A percentile compares a stretch with the other conserved stretches of the same genome.
Conservation (phyloP, 1,140 invertebrate genomes). For the Procambarus clarkii region DNA sequence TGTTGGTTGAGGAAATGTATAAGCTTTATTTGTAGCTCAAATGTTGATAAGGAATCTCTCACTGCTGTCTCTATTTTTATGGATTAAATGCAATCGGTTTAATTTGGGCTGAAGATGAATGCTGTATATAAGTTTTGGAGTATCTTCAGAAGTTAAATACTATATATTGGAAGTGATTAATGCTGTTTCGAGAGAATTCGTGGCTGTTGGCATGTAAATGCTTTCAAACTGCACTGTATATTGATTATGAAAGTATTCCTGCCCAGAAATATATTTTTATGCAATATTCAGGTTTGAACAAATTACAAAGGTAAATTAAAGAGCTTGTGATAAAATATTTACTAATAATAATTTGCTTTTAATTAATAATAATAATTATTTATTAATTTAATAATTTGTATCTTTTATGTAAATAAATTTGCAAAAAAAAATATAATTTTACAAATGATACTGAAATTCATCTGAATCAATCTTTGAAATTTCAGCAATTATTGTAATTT, state of each 20-base stretch:
- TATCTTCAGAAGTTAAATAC: too few species aligned
- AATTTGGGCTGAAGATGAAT: too few species aligned
- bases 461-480: not conserved
- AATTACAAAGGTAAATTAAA: not conserved
- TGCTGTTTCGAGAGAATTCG: not conserved
- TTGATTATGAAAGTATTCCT: not conserved
- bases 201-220: not conserved
- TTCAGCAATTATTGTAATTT: not conserved
- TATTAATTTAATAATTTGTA: not conserved
- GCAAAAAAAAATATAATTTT: not conserved
- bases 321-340: not conserved
- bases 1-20: not conserved
- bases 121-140: too few species aligned
- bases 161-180: not conserved
- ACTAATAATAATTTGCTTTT: not conserved
- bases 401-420: not conserved
- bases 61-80: not conserved
- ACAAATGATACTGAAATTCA: not conserved
- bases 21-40: not conserved
- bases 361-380: not conserved
- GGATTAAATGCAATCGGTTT: not conserved
- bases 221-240: not conserved
- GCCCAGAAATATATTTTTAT: not conserved
- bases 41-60: not conserved
- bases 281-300: not conserved